Conservation (phyloP, 2,888 invertebrate genomes). For the Linnaemya vulpina region DNA sequence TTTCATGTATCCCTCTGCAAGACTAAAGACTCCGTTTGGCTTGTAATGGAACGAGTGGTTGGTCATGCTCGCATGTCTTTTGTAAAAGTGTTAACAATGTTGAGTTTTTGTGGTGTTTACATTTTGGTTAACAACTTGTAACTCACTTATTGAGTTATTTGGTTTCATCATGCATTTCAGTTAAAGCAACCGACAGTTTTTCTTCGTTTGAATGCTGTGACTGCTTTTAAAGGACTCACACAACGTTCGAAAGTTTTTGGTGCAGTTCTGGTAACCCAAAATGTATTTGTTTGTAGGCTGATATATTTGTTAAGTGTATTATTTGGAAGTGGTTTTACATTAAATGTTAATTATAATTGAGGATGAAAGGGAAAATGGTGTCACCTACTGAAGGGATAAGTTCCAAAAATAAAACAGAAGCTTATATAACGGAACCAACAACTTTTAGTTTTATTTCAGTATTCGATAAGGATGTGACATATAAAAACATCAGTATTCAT, state of each 20-base stretch:
- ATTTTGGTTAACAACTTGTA: conserved; percentile 77
- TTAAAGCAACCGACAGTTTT: conserved; percentile 30
- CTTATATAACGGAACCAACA: neutral
- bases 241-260: neutral
- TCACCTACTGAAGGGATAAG: neutral
- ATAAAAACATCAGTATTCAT: no score
- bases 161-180: conserved; percentile 67
- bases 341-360: conserved; percentile 55
- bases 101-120: conserved; percentile 75
- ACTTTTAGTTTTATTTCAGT: no score
- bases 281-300: neutral
- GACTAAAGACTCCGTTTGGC: neutral
- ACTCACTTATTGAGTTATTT: conserved; percentile 77
- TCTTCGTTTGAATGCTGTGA: conserved; percentile 30
- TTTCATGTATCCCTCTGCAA: conserved; percentile 44
- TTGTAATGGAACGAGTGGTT: neutral
- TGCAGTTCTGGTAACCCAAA: neutral
- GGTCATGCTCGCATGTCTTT: neutral
- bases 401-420: neutral
- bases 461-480: no score
- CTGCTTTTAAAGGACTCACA: neutral
- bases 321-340: conserved; percentile 46
- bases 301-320: neutral
- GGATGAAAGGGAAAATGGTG: neutral
- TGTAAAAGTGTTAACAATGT: conserved; percentile 64